Evolutionary conservation across 2,113 vertebrate species (phyloP), one percentile per base, ranked within the genome.

Genomic region (Ancistrus triradiatus): DNA sequence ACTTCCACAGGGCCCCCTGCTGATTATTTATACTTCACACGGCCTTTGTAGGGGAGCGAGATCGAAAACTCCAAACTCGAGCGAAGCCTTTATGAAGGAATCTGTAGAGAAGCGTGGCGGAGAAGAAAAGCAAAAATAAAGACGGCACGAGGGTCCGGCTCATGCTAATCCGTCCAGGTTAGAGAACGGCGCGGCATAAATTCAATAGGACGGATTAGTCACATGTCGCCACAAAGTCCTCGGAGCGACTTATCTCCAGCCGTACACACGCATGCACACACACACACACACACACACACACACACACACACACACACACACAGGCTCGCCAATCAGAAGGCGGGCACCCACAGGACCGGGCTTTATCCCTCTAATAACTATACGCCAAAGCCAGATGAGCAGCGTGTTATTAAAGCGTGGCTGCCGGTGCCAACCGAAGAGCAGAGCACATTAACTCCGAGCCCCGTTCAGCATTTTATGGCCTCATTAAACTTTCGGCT

Each of bases 401-500:
- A 27, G 47, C 22, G 22, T 48, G 18, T 38, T 8, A 13, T 3
- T 50, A 22, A 15, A 52, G 14, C 15, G 6, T 14, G 15, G 33
- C 44, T 40, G 38, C 69, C 57, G 55, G 71, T 57, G 4, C 37
- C 65, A 48, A 52, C 27, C 6, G 31, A 51, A 47, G 46, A 25
- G 35, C 43, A 61, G 60, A 70, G 61, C 57, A 15, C 62, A 66
- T 73, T 57, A 57, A 69, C 47, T 61, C 11, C 3, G 48, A 66
- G 52, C 65, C 52, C 47, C 28, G 38, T 27, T 35, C 49, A 66
- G 61, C 28, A 59, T 59, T 59, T 66, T 58, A 66, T 13, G 58
- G 66, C 68, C 64, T 74, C 50, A 65, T 74, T 68, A 75, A 75
- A 73, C 70, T 55, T 60, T 63, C 63, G 48, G 48, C 44, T 74